Evolutionary conservation across 1,140 invertebrate species (phyloP).

Genomic region (Drosophila eugracilis): DNA sequence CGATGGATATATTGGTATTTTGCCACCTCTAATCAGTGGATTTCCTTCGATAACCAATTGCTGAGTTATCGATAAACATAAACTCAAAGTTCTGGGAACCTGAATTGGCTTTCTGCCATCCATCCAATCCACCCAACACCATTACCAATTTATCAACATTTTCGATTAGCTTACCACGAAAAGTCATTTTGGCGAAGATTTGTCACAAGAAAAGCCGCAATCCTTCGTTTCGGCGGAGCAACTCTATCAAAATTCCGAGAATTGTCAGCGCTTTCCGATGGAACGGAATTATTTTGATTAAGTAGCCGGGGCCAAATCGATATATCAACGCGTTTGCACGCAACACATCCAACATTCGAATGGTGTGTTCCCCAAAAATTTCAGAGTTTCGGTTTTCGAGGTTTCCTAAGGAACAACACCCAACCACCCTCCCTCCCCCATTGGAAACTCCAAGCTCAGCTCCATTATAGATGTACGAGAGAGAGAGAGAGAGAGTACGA

Average conservation of each 20-base stretch:
- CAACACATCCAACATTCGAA: constrained; percentile 16
- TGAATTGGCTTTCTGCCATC: neutral
- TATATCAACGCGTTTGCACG: constrained; percentile 77
- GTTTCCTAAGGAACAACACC: too few relatives aligned
- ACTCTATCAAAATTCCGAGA: constrained; percentile 70
- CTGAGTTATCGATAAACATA: neutral
- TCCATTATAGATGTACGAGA: constrained; percentile 27
- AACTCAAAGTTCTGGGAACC: too few relatives aligned
- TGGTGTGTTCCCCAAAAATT: constrained; percentile 3
- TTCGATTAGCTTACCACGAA: constrained; percentile 44
- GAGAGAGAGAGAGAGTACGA: too few relatives aligned
- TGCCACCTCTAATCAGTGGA: neutral
- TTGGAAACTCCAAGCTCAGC: constrained; percentile 23
- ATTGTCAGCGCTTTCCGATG: constrained; percentile 58
- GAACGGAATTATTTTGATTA: constrained; percentile 75
- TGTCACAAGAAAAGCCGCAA: constrained; percentile 29
- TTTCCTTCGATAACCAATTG: neutral
- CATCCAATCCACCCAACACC: neutral
- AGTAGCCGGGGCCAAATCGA: constrained; percentile 68
- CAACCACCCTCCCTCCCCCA: too few relatives aligned
- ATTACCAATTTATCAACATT: constrained; percentile 28
- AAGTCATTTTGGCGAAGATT: constrained; percentile 33
- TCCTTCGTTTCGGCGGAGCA: constrained; percentile 11
- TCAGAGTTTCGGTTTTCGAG: constrained; percentile 11
- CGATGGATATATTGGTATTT: neutral